Conservation (phyloP, 2,113 vertebrate species). For the Dipodomys merriami region DNA sequence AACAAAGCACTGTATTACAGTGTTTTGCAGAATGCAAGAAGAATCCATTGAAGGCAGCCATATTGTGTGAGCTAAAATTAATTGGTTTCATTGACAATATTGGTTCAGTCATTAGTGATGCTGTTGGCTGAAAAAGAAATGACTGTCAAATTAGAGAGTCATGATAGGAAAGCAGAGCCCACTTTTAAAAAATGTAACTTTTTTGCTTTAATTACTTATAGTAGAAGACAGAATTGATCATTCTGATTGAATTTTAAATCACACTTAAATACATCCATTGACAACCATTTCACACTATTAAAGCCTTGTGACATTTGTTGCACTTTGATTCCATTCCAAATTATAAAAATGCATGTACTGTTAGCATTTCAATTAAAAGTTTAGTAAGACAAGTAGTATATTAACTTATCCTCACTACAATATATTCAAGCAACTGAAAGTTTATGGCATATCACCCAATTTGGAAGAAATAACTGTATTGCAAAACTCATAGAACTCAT, state of each 20-base stretch:
- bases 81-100: slow-evolving; percentile 6
- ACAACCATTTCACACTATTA: neutral
- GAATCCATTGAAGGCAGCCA: neutral
- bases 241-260: slow-evolving; percentile 47
- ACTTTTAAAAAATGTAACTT: neutral
- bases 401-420: neutral
- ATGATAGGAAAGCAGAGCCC: neutral
- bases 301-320: neutral
- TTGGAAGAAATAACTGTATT: too few species aligned
- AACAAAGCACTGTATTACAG: neutral
- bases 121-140: neutral
- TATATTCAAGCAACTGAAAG: neutral
- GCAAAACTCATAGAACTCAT: too few species aligned
- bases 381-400: neutral
- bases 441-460: too few species aligned
- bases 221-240: slow-evolving; percentile 39
- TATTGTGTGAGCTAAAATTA: slow-evolving; percentile 22
- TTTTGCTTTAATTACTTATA: slow-evolving; percentile 33
- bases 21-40: neutral
- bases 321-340: neutral
- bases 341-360: neutral
- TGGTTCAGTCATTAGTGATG: neutral
- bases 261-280: neutral
- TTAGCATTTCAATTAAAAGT: slow-evolving; percentile 5
- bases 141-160: slow-evolving; percentile 44